phyloP scores from a whole-genome alignment of 2,888 invertebrate genomes.

The Acrocera orbiculus region DNA sequence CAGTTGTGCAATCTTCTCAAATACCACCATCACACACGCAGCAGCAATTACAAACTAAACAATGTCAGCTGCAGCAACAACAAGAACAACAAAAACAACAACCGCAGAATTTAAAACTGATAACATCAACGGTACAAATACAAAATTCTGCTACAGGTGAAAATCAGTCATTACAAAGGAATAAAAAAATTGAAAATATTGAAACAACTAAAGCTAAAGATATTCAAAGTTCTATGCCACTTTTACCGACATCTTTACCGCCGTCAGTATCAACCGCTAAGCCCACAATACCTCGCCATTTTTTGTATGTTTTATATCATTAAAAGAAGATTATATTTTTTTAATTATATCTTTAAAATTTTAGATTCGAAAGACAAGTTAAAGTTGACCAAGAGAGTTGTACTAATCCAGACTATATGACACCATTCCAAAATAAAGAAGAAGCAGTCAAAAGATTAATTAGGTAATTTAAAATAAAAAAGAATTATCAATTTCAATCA shows the following conservation, averaged over 20 bases:
- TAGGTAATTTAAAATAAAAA: slow-evolving; percentile 22
- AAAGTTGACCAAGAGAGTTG: slow-evolving; percentile 59
- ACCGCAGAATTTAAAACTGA: slow-evolving; percentile 10
- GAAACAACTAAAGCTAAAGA: no score
- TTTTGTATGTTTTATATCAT: slow-evolving; percentile 33
- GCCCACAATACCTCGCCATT: slow-evolving; percentile 26
- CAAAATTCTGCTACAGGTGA: slow-evolving; percentile 18
- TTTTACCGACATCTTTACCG: no score
- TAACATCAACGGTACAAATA: slow-evolving; percentile 10
- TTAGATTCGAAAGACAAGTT: slow-evolving; percentile 56
- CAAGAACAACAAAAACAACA: slow-evolving; percentile 12
- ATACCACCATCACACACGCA: slow-evolving; percentile 7
- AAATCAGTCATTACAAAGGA: no score
- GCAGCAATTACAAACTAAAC: slow-evolving; percentile 9
- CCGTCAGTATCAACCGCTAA: slow-evolving; percentile 3
- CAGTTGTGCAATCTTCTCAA: slow-evolving; percentile 6
- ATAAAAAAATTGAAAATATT: no score
- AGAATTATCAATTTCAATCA: neutral
- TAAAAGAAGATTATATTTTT: slow-evolving; percentile 15
- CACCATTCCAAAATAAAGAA: slow-evolving; percentile 49
- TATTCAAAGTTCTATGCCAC: no score
- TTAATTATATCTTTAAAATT: no score
- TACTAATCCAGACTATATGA: slow-evolving; percentile 51
- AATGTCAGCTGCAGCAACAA: slow-evolving; percentile 9
- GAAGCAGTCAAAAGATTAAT: slow-evolving; percentile 61